phyloP scores from a whole-genome alignment of 2,797 vertebrate genomes.

The Neosilurus mollespiculum region DNA sequence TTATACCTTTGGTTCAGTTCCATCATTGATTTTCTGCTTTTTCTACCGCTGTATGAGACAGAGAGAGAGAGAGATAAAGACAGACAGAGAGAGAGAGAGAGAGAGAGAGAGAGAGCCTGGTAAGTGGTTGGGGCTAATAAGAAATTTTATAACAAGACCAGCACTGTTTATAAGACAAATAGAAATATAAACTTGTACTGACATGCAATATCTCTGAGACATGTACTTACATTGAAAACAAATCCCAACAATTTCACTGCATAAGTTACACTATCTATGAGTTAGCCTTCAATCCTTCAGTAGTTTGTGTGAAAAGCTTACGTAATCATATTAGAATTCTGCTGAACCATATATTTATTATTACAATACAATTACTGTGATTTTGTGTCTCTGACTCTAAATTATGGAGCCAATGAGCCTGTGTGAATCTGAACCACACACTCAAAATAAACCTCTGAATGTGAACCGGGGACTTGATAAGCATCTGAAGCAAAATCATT shows the following conservation, averaged over 20 bases:
- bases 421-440: neutral
- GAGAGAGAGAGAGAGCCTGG: neutral
- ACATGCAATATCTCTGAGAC: conserved; percentile 12
- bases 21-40: conserved; percentile 1
- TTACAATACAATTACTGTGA: no score
- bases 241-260: neutral
- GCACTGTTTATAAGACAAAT: neutral
- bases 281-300: neutral
- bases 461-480: neutral
- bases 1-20: neutral
- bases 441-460: neutral
- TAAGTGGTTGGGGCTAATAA: neutral
- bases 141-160: neutral
- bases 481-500: neutral
- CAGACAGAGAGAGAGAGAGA: neutral
- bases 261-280: neutral
- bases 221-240: neutral
- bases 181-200: conserved; percentile 7
- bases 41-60: neutral
- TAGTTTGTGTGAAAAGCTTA: neutral
- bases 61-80: neutral
- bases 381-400: neutral
- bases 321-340: neutral
- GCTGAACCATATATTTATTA: neutral
- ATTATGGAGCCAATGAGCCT: neutral